A percentile compares a stretch with the other conserved stretches of the same genome.
Evolutionary conservation across 2,113 vertebrate species (phyloP).

Genomic region (Podarcis cretensis): DNA sequence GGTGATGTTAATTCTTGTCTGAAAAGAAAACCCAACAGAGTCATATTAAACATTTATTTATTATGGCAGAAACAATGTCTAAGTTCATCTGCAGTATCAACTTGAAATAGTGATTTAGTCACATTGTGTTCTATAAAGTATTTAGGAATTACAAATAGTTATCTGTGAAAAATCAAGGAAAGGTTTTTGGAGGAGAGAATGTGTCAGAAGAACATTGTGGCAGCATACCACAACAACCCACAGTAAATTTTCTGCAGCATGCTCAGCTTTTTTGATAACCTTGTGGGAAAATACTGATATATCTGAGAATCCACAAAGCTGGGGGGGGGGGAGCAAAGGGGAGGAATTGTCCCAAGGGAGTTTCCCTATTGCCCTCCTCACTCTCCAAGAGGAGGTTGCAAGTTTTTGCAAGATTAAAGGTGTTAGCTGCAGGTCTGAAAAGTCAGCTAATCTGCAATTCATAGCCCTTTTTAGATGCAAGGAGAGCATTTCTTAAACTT

Average conservation of each 20-base stretch:
- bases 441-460: not conserved
- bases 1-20: not conserved
- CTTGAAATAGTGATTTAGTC: constrained; percentile 1
- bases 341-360: not conserved
- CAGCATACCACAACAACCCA: not conserved
- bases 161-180: not conserved
- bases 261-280: not conserved
- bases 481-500: not conserved
- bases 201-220: not conserved
- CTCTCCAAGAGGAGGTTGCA: not conserved
- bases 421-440: not conserved
- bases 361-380: not conserved
- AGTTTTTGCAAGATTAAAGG: not conserved
- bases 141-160: constrained; percentile 1
- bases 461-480: not conserved
- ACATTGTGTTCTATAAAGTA: not conserved
- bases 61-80: not conserved
- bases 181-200: not conserved
- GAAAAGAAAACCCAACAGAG: not conserved
- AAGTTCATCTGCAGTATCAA: not conserved
- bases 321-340: too few relatives aligned
- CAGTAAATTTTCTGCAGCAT: not conserved
- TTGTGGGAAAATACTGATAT: too few relatives aligned
- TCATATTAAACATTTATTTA: not conserved
- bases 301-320: too few relatives aligned